Conservation (phyloP, 1,140 invertebrate species). For the Uloborus diversus region DNA sequence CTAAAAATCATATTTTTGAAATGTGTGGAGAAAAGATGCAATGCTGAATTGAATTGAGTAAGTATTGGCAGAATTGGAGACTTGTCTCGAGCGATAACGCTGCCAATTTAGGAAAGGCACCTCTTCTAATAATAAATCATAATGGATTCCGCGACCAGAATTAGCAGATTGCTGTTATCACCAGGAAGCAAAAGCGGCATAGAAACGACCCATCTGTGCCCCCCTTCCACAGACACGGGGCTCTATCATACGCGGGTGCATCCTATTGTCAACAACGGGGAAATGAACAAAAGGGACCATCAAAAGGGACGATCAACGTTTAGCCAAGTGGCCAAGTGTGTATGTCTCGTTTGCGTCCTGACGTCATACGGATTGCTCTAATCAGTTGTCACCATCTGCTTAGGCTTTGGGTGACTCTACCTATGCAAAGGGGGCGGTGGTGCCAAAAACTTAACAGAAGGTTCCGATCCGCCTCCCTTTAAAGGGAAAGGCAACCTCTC, state of each 20-base stretch:
- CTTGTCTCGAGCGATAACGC: conserved; percentile 6
- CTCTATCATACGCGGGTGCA: conserved; percentile 41
- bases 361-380: conserved; percentile 51
- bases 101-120: not conserved
- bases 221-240: not conserved
- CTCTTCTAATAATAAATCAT: conserved; percentile 38
- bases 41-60: no score
- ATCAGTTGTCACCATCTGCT: conserved; percentile 56
- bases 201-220: conserved; percentile 35
- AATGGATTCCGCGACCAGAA: conserved; percentile 30
- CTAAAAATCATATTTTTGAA: no score
- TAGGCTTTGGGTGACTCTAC: conserved; percentile 26
- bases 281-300: conserved; percentile 20
- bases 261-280: conserved; percentile 40
- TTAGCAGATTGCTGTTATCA: conserved; percentile 57
- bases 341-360: conserved; percentile 2
- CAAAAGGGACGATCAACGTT: conserved; percentile 45
- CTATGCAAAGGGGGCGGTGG: conserved; percentile 1
- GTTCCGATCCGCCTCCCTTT: conserved; percentile 22
- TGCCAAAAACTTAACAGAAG: conserved; percentile 47
- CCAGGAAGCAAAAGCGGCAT: conserved; percentile 10
- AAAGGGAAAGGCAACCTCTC: not conserved
- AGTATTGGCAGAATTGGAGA: no score
- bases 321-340: conserved; percentile 51
- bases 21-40: no score